Percentiles rank a stretch among this genome's conserved stretches.
Conservation (phyloP, 2,888 invertebrate genomes). For the Tetrapedia diversipes region DNA sequence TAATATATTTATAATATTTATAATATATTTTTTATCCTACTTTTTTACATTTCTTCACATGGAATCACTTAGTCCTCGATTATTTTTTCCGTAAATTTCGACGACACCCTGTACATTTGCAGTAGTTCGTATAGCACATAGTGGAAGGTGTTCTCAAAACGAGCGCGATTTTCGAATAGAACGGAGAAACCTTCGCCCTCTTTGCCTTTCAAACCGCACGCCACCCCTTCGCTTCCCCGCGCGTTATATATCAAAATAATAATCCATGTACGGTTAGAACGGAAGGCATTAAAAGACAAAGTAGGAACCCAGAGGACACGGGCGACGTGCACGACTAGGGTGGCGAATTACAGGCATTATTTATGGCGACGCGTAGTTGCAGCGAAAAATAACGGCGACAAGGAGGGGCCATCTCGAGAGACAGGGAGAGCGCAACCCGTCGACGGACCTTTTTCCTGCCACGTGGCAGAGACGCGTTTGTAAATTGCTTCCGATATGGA, state of each 20-base stretch:
- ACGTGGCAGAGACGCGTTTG: conserved; percentile 71
- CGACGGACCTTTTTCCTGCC: conserved; percentile 63
- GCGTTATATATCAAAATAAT: conserved; percentile 69
- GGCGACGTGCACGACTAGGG: conserved; percentile 52
- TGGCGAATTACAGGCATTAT: conserved; percentile 69
- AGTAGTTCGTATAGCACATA: too few species aligned
- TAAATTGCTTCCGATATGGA: conserved; percentile 77
- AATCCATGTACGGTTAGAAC: conserved; percentile 72
- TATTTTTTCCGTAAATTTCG: too few species aligned
- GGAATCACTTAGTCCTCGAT: too few species aligned
- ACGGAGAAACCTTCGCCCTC: conserved; percentile 16
- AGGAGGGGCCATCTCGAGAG: conserved; percentile 7
- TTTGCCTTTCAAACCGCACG: background rate
- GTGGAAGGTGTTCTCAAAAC: too few species aligned
- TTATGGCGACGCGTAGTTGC: conserved; percentile 61
- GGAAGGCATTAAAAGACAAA: conserved; percentile 72
- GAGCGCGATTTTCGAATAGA: conserved; percentile 1
- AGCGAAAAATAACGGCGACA: conserved; percentile 59
- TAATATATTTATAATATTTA: too few species aligned
- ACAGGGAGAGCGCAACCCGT: conserved; percentile 11
- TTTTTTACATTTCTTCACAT: too few species aligned
- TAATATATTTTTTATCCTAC: too few species aligned
- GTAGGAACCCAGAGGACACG: conserved; percentile 58
- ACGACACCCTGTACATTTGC: too few species aligned
- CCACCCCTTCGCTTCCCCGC: background rate